Conservation (phyloP, 2,113 vertebrate species). For the Axis porcinus region DNA sequence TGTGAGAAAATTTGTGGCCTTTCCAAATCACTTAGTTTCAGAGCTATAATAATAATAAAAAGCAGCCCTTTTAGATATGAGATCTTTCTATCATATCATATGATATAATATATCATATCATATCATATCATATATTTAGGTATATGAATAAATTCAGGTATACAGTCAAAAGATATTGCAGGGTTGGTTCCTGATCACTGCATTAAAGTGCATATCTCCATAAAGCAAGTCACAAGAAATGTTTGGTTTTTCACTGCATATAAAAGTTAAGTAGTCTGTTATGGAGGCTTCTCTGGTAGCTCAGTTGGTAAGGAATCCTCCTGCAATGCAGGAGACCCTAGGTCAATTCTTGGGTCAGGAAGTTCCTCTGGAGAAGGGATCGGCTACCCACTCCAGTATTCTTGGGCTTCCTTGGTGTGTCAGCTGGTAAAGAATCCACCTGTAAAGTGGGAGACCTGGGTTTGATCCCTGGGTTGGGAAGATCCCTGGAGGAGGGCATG, state of each 20-base stretch:
- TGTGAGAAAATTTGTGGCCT: background rate
- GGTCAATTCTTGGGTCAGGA: background rate
- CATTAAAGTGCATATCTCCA: background rate
- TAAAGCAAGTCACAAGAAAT: background rate
- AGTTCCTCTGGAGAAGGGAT: background rate
- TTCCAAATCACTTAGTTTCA: background rate
- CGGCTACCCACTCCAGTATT: background rate
- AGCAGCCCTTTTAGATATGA: background rate
- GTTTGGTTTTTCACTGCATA: background rate
- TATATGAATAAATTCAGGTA: background rate
- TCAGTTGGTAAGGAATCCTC: background rate
- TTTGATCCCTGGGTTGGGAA: background rate
- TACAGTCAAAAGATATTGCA: background rate
- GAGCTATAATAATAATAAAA: background rate
- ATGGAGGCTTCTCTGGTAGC: background rate
- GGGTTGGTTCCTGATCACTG: background rate
- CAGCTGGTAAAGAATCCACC: background rate
- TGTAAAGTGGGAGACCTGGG: background rate
- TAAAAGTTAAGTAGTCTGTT: background rate
- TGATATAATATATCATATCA: background rate
- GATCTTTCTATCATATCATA: background rate
- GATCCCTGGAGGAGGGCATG: background rate
- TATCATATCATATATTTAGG: background rate
- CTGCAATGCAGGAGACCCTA: background rate
- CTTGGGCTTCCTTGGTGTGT: background rate